A percentile compares a stretch with the other conserved stretches of the same genome.
phyloP scores from a whole-genome alignment of 2,113 vertebrate species.

The Dromiciops gliroides region DNA sequence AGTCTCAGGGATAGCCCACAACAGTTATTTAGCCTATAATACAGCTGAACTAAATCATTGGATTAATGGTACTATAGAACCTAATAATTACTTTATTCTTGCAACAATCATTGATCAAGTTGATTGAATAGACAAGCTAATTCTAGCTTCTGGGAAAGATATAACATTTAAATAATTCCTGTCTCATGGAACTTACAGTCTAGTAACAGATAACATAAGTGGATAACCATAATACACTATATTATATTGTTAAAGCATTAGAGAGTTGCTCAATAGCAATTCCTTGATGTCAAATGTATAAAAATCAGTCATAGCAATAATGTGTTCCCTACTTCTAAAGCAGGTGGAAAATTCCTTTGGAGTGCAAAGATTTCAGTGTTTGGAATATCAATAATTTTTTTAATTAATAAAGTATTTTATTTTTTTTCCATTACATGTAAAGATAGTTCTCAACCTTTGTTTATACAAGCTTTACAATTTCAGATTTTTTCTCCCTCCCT shows the following conservation, averaged over 20 bases:
- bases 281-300: background rate
- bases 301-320: background rate
- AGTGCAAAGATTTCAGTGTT: background rate
- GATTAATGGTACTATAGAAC: background rate
- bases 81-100: background rate
- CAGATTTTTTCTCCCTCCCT: no score
- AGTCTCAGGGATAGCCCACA: background rate
- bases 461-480: no score
- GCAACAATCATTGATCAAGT: background rate
- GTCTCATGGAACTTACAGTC: background rate
- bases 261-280: background rate
- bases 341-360: background rate
- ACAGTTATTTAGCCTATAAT: background rate
- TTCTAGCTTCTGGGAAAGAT: background rate
- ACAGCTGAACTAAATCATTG: background rate
- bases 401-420: no score
- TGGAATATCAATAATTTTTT: background rate
- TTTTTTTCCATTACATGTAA: no score
- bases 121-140: background rate
- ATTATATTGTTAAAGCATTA: background rate
- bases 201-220: background rate
- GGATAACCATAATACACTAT: background rate
- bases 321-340: background rate
- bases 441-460: no score
- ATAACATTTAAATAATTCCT: background rate